Evolutionary conservation across 2,888 invertebrate genomes (phyloP).

Genomic region (Sphaeridia pumilis): DNA sequence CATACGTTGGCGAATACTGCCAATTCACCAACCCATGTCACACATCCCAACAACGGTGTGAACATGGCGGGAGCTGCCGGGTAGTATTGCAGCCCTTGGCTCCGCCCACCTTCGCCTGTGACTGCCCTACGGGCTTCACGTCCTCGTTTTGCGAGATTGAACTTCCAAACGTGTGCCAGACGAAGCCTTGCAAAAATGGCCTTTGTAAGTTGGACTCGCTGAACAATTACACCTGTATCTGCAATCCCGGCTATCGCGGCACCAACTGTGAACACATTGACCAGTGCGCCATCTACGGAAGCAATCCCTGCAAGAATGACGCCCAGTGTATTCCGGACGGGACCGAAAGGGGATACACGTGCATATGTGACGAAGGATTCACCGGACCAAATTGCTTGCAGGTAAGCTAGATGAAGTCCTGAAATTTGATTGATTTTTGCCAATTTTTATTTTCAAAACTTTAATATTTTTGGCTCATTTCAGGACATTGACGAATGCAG

Average conservation of each 20-base stretch:
- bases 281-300: conserved; percentile 64
- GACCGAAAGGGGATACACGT: conserved; percentile 54
- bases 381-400: conserved; percentile 63
- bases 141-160: conserved; percentile 88
- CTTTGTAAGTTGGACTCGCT: conserved; percentile 73
- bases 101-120: conserved; percentile 67
- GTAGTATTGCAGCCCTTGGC: conserved; percentile 53
- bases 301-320: conserved; percentile 77
- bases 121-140: conserved; percentile 81
- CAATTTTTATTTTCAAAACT: no score
- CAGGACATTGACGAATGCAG: conserved; percentile 84
- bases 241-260: conserved; percentile 80
- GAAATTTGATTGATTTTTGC: no score
- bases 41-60: conserved; percentile 73
- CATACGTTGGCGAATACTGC: conserved; percentile 87
- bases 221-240: conserved; percentile 72
- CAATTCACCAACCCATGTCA: conserved; percentile 87
- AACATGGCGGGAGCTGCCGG: conserved; percentile 84
- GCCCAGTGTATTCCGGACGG: conserved; percentile 73
- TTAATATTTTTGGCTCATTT: no score
- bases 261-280: conserved; percentile 71
- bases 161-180: conserved; percentile 77
- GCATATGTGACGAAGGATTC: conserved; percentile 78
- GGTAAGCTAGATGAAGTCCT: no score
- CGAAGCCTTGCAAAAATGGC: conserved; percentile 77